phyloP scores from a whole-genome alignment of 2,113 vertebrate species.

The Gopherus flavomarginatus region DNA sequence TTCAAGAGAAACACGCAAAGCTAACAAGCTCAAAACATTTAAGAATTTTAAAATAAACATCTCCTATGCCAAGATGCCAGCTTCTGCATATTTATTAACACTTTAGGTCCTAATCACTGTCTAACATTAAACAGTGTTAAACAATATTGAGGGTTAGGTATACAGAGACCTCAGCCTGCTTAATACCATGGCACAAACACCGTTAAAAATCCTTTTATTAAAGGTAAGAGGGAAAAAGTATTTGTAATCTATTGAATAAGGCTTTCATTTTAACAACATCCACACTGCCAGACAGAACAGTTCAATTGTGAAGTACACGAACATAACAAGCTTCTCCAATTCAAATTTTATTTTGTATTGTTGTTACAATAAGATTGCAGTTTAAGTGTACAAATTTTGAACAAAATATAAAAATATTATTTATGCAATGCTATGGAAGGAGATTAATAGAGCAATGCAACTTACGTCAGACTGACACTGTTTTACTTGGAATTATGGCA shows the following conservation, averaged over 20 bases:
- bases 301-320: slow-evolving; percentile 24
- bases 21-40: neutral
- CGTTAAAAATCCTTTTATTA: neutral
- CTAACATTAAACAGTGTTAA: neutral
- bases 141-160: neutral
- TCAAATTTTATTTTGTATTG: slow-evolving; percentile 79
- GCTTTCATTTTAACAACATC: neutral
- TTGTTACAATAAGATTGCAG: slow-evolving; percentile 78
- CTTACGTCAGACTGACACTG: slow-evolving; percentile 68
- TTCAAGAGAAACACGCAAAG: neutral
- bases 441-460: slow-evolving; percentile 65
- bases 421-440: slow-evolving; percentile 73
- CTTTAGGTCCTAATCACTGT: neutral
- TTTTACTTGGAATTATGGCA: slow-evolving; percentile 70
- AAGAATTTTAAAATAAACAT: neutral
- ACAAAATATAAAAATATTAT: slow-evolving; percentile 77
- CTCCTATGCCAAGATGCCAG: neutral
- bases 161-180: neutral
- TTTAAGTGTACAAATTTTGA: slow-evolving; percentile 78
- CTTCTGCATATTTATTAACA: neutral
- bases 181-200: neutral
- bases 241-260: neutral
- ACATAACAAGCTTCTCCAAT: slow-evolving; percentile 67
- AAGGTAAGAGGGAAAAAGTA: neutral
- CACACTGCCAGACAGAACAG: neutral